Base-by-base conservation (phyloP, 2,113 vertebrate genomes). In the Phocoena phocoena region DNA sequence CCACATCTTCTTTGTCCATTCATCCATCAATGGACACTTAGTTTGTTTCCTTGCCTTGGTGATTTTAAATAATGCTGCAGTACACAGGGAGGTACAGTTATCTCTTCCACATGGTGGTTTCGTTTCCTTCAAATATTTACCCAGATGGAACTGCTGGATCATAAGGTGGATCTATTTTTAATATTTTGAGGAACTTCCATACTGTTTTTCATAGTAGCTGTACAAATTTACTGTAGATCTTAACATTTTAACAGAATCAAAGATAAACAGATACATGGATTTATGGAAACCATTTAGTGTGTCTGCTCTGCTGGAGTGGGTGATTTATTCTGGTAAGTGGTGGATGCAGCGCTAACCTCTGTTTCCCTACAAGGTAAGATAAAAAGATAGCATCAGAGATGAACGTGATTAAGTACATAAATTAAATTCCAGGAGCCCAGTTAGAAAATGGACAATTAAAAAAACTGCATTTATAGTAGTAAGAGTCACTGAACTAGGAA, bases 311-410 rank as follows among this genome's bases (percentile, higher is more conserved):
- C 23, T 62, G 60, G 60, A 26, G 8, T 62, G 60, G 60, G 25
- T 26, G 60, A 21, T 62, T 62, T 62, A 25, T 11, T 26, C 60
- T 26, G 23, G 9, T 62, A 21, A 26, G 60, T 11, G 8, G 60
- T 10, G 23, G 25, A 26, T 62, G 5, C 92, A 47, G 74, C 88
- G 95, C 80, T 92, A 89, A 0, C 31, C 12, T 96, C 95, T 50
- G 33, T 28, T 96, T 96, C 98, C 98, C 98, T 98, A 96, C 84
- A 98, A 98, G 96, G 31, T 81, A 98, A 97, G 18, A 83, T 98
- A 14, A 95, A 90, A 98, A 95, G 31, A 89, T 44, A 44, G 8
- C 20, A 88, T 77, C 92, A 62, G 60, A 55, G 93, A 96, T 87
- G 97, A 98, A 97, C 36, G 82, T 28, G 63, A 74, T 21, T 63